phyloP scores from a whole-genome alignment of 2,888 invertebrate species.

The Shargacucullia verbasci region DNA sequence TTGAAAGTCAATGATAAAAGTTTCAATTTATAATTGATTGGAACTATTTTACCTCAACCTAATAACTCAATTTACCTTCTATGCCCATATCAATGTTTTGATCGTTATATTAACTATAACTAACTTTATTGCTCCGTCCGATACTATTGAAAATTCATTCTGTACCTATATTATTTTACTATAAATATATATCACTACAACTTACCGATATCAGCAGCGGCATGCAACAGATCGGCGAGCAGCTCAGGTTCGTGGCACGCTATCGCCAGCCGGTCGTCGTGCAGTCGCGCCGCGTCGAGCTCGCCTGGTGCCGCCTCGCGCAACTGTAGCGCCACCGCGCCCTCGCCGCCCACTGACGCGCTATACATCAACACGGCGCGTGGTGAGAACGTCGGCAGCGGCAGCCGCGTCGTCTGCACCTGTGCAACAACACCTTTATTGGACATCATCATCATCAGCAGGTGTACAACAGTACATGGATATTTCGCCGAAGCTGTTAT shows the following conservation, averaged over 20 bases:
- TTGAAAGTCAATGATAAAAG: too few relatives aligned
- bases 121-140: too few relatives aligned
- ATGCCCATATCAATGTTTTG: too few relatives aligned
- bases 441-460: too few relatives aligned
- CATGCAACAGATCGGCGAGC: constrained; percentile 92
- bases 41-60: too few relatives aligned
- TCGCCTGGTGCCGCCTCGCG: constrained; percentile 89
- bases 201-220: constrained; percentile 89
- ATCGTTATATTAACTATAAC: too few relatives aligned
- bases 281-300: constrained; percentile 79
- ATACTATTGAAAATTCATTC: too few relatives aligned
- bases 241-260: constrained; percentile 94
- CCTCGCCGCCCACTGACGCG: constrained; percentile 90
- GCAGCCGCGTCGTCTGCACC: constrained; percentile 87
- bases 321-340: constrained; percentile 89
- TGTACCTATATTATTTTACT: too few relatives aligned
- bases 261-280: constrained; percentile 91
- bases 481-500: too few relatives aligned
- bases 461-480: too few relatives aligned
- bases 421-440: constrained; percentile 39
- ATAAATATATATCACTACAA: constrained; percentile 5
- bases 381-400: constrained; percentile 86
- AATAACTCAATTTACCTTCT: too few relatives aligned
- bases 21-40: too few relatives aligned
- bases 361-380: constrained; percentile 92